phyloP scores from a whole-genome alignment of 1,140 invertebrate species.

The Anoplolepis gracilipes region DNA sequence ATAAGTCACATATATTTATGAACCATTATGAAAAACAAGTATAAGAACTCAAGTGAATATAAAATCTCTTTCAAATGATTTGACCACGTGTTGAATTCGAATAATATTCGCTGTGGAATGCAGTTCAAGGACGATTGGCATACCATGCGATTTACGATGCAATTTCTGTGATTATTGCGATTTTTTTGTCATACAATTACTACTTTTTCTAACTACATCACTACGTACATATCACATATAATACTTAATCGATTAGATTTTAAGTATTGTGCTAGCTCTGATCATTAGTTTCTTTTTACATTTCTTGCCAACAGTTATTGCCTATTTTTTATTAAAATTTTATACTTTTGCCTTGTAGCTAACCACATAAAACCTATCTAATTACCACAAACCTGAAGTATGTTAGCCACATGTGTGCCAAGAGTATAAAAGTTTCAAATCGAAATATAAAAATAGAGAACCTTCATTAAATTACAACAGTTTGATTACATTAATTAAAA shows the following conservation, averaged over 20 bases:
- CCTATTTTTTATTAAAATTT: background rate
- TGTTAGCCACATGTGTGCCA: background rate
- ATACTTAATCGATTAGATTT: background rate
- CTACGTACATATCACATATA: background rate
- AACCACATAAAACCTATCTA: background rate
- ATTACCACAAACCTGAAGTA: background rate
- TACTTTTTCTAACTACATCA: background rate
- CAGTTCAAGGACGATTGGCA: slow-evolving; percentile 1
- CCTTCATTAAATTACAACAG: background rate
- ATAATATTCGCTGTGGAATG: background rate
- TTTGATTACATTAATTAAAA: background rate
- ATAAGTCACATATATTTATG: background rate
- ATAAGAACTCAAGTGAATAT: background rate
- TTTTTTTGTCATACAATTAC: background rate
- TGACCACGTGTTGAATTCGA: background rate
- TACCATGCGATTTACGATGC: background rate
- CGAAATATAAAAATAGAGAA: background rate
- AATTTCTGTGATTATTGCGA: background rate
- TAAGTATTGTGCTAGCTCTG: background rate
- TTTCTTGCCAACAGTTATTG: background rate
- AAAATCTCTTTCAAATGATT: background rate
- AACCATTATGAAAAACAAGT: slow-evolving; percentile 17
- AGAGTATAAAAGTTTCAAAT: slow-evolving; percentile 4
- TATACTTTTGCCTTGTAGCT: background rate
- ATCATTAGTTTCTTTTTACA: background rate